Evolutionary conservation across 1,140 invertebrate species (phyloP).

Genomic region (Neoseiulus cucumeris): DNA sequence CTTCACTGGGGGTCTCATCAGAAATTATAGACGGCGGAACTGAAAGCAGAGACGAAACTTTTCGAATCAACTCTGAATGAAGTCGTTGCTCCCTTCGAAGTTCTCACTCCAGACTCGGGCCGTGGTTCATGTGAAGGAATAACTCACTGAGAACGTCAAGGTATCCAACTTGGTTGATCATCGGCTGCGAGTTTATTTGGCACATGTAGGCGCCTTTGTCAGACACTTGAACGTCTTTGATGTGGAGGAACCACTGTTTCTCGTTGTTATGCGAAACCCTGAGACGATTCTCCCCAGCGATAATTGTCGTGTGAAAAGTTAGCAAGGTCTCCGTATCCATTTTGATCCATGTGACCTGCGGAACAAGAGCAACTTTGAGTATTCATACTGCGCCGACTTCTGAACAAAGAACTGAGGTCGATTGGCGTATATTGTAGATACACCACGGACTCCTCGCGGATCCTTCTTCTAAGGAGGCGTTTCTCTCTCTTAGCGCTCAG

Average conservation of each 20-base stretch:
- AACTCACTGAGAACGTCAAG: slow-evolving; percentile 74
- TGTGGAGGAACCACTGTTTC: slow-evolving; percentile 48
- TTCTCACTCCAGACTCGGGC: neutral
- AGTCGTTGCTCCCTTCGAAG: too few species aligned
- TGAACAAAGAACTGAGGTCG: too few species aligned
- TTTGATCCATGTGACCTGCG: slow-evolving; percentile 73
- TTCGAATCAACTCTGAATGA: neutral
- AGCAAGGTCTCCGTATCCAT: slow-evolving; percentile 73
- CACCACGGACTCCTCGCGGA: too few species aligned
- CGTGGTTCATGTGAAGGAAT: neutral
- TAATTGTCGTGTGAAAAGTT: slow-evolving; percentile 74
- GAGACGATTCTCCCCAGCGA: slow-evolving; percentile 60
- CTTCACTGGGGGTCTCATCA: slow-evolving; percentile 55
- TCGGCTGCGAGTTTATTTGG: slow-evolving; percentile 83
- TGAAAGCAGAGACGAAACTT: slow-evolving; percentile 14
- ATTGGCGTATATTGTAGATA: too few species aligned
- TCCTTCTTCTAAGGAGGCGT: too few species aligned
- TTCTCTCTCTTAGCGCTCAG: too few species aligned
- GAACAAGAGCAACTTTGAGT: neutral
- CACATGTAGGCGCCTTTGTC: slow-evolving; percentile 86
- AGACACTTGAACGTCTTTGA: slow-evolving; percentile 65
- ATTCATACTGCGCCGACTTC: too few species aligned
- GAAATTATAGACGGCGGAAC: slow-evolving; percentile 34
- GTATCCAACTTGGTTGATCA: slow-evolving; percentile 59
- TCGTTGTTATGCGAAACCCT: slow-evolving; percentile 49